Conservation (phyloP, 2,113 vertebrate genomes). For the Sceloporus undulatus region DNA sequence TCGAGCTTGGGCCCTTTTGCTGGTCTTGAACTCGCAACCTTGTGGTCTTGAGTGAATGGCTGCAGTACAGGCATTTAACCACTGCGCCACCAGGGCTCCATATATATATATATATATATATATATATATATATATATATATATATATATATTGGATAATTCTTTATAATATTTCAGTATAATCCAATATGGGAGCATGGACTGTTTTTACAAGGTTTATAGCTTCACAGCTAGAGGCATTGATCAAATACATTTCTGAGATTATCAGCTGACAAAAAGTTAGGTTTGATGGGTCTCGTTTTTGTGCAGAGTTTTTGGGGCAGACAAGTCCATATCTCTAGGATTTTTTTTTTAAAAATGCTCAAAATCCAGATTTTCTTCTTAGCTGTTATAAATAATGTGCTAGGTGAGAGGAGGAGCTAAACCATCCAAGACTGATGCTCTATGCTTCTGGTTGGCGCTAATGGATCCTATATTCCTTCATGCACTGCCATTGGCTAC, state of each 20-base stretch:
- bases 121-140: too few species aligned
- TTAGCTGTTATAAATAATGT: too few species aligned
- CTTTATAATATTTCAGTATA: neutral
- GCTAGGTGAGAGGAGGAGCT: neutral
- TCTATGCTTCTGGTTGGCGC: neutral
- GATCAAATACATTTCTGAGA: neutral
- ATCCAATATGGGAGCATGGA: too few species aligned
- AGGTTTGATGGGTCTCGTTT: neutral
- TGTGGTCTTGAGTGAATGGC: too few species aligned
- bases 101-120: too few species aligned
- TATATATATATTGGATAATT: too few species aligned
- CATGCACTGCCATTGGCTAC: slow-evolving; percentile 83
- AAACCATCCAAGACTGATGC: neutral
- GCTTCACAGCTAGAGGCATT: neutral
- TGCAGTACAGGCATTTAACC: too few species aligned
- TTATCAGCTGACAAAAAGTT: neutral
- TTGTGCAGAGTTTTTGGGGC: neutral
- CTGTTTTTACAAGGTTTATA: too few species aligned
- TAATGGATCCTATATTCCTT: neutral
- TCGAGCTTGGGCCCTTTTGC: too few species aligned
- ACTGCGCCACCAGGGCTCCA: too few species aligned
- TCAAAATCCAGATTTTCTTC: neutral
- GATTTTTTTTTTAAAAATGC: neutral
- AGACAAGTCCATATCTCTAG: too few species aligned
- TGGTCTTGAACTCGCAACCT: too few species aligned